Evolutionary conservation across 64 coral and sea anemone genomes (phyloP).

Genomic region (Hydrozoanthus tunicans): DNA sequence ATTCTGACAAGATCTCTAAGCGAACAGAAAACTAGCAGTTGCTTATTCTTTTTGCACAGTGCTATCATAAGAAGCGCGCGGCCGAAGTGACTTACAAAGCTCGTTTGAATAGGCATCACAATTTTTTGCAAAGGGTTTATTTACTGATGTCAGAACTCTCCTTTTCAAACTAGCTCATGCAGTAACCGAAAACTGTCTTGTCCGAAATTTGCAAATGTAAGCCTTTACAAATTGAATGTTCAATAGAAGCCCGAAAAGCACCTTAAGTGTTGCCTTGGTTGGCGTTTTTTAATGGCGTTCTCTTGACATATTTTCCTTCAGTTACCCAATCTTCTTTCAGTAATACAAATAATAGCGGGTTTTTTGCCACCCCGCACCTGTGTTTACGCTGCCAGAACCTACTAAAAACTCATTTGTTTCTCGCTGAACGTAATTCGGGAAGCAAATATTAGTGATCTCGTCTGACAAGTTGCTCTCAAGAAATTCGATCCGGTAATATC

Average conservation of each 20-base stretch:
- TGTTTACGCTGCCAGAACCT: background rate
- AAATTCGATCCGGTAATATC: background rate
- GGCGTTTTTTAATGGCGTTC: background rate
- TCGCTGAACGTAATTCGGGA: conserved; percentile 17
- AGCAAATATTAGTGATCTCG: conserved; percentile 7
- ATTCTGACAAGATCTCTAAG: too few relatives aligned
- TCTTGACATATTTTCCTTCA: conserved; percentile 11
- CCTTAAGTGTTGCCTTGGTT: background rate
- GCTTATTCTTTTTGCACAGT: too few relatives aligned
- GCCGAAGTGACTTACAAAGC: background rate
- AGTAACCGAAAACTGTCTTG: too few relatives aligned
- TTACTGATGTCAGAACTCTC: background rate
- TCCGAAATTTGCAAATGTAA: too few relatives aligned
- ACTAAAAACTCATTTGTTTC: background rate
- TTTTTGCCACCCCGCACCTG: conserved; percentile 1
- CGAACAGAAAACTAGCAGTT: too few relatives aligned
- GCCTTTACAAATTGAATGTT: too few relatives aligned
- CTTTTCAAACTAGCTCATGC: too few relatives aligned
- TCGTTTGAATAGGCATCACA: background rate
- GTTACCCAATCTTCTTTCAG: background rate
- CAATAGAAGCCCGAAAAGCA: too few relatives aligned
- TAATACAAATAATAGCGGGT: background rate
- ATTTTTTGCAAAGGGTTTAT: conserved; percentile 5
- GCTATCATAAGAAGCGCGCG: background rate
- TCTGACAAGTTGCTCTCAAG: background rate